Evolutionary conservation across 2,797 vertebrate genomes (phyloP).

Genomic region (Emydoidea blandingii): DNA sequence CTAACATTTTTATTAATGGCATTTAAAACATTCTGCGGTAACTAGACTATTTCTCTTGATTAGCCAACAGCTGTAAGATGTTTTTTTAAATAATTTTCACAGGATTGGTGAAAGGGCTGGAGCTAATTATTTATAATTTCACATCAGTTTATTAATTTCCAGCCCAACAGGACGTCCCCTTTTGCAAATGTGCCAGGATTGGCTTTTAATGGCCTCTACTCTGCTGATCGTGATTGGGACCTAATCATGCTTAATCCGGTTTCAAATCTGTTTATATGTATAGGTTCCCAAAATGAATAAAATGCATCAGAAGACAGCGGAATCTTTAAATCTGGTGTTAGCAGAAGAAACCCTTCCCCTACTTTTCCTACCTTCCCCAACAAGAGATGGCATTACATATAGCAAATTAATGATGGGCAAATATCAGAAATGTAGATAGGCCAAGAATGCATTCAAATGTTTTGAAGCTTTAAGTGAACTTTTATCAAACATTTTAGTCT

Average conservation of each 20-base stretch:
- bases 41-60: constrained; percentile 54
- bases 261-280: constrained; percentile 28
- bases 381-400: neutral
- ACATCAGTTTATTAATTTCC: constrained; percentile 73
- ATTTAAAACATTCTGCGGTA: constrained; percentile 51
- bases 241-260: neutral
- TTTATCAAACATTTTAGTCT: neutral
- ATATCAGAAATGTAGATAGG: neutral
- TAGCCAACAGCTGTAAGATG: constrained; percentile 64
- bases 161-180: constrained; percentile 44
- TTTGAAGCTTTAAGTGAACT: neutral
- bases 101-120: constrained; percentile 54
- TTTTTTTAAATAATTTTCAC: constrained; percentile 60
- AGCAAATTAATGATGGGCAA: neutral
- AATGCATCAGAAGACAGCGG: neutral
- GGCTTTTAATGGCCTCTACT: constrained; percentile 52
- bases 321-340: neutral
- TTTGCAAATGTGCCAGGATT: constrained; percentile 36
- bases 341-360: neutral
- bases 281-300: neutral
- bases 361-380: neutral
- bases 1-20: constrained; percentile 31
- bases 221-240: constrained; percentile 43
- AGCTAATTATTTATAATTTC: constrained; percentile 77
- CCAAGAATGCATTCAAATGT: neutral